Conservation (phyloP, 2,113 vertebrate genomes). For the Ctenodactylus gundi region DNA sequence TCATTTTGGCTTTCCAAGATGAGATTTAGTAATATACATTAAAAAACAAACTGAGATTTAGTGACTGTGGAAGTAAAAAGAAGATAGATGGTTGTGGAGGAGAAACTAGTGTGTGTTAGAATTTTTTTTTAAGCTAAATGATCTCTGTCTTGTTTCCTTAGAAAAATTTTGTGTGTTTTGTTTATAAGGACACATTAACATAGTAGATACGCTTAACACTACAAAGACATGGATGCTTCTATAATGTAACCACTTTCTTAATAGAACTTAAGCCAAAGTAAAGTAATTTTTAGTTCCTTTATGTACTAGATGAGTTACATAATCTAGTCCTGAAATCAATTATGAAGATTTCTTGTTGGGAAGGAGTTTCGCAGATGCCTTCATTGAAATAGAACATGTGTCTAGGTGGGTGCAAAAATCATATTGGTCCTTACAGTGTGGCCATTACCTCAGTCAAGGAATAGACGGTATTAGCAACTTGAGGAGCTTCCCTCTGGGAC, state of each 20-base stretch:
- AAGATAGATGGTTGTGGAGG: neutral
- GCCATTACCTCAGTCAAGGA: neutral
- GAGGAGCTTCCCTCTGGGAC: neutral
- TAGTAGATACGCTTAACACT: neutral
- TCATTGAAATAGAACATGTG: neutral
- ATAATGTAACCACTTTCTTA: slow-evolving; percentile 13
- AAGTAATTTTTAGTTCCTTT: neutral
- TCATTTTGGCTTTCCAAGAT: neutral
- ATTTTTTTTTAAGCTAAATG: neutral
- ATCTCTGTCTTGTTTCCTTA: neutral
- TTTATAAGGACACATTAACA: neutral
- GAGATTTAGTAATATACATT: too few relatives aligned
- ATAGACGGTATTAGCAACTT: neutral
- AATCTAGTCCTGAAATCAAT: neutral
- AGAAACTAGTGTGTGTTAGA: neutral
- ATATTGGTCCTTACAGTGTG: neutral
- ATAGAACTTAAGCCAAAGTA: slow-evolving; percentile 20
- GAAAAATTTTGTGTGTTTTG: neutral
- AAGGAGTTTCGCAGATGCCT: neutral
- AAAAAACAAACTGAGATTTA: neutral
- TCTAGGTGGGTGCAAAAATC: slow-evolving; percentile 17
- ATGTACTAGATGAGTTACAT: neutral
- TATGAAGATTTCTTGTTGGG: neutral
- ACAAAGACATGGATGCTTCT: neutral
- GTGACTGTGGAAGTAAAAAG: neutral